phyloP scores from a whole-genome alignment of 2,888 invertebrate species.

The Platycheirus rosarum region DNA sequence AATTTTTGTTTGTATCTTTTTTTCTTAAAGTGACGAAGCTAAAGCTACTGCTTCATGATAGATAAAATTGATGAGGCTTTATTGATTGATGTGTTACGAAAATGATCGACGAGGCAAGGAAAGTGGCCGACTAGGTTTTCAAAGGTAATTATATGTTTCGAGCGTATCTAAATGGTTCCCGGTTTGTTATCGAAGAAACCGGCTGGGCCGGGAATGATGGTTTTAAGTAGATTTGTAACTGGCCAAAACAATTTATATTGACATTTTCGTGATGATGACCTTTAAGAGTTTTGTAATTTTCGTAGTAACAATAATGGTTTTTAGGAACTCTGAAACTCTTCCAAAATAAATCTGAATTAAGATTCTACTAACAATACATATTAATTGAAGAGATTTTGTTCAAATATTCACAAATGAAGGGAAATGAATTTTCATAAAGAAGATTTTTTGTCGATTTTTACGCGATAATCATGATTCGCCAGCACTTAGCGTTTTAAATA shows the following conservation, averaged over 20 bases:
- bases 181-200: constrained; percentile 6
- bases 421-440: no score
- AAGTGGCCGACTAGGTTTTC: constrained; percentile 7
- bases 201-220: no score
- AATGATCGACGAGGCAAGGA: constrained; percentile 6
- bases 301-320: no score
- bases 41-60: constrained; percentile 43
- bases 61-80: constrained; percentile 64
- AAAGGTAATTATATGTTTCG: constrained; percentile 45
- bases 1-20: constrained; percentile 32
- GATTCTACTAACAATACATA: no score
- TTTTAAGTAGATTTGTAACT: no score
- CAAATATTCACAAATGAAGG: no score
- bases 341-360: no score
- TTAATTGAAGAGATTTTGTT: no score
- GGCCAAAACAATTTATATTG: not conserved
- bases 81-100: constrained; percentile 56
- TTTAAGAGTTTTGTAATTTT: not conserved
- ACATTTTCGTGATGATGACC: not conserved
- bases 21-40: constrained; percentile 5
- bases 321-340: no score
- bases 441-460: no score
- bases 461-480: no score
- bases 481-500: no score
- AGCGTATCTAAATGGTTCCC: constrained; percentile 35